Evolutionary conservation across 2,888 invertebrate species (phyloP), one percentile per base, ranked within the genome.

Genomic region (Eristalis intricaria): DNA sequence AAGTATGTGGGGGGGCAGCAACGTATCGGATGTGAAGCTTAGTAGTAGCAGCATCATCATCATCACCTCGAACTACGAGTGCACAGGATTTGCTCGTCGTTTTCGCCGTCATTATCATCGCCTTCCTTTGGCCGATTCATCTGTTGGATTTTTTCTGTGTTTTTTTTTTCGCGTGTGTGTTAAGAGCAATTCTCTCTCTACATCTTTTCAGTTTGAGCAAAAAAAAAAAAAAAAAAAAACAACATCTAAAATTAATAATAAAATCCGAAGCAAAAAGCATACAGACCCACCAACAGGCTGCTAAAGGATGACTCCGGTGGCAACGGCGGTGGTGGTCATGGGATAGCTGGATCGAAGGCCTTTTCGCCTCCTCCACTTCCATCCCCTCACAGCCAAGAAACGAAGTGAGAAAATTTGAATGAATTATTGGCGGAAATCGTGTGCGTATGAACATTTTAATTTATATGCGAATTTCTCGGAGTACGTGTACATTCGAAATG

Each of bases 401-500:
- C 50, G 84, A 84, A 87, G 84, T 87, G 87, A 84, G 88, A 86
- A 78, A 89, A 89, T 84, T 88, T 89, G 82, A 84, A 84, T 82
- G 84, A 88, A 73, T 88, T 89, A 88, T 89, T 83, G 81, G 88
- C 88, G 88, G 89, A 90, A 89, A 89, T 86, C 85, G 76, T 88
- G 76, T 87, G 88, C 89, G 87, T 89, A 89, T 84, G 84, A 89
- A 89, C 86, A 89, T 89, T 90, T 89, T 89, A 89, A 90, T 90
- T 90, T 90, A 89, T 89, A 89, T 90, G 89, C 89, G 89, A 90
- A 90, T 74, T 88, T 88, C 82, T 88, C 76, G 75, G 74, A 61
- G 75, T 63, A 70, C 63, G 74, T 75, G 77, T 79, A 74, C 75
- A 88, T 73, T 78, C 75, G 71, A 79, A 82, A 79, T 82, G 76